Conservation (phyloP, 2,888 invertebrate species). For the Chrysolina oricalcia region DNA sequence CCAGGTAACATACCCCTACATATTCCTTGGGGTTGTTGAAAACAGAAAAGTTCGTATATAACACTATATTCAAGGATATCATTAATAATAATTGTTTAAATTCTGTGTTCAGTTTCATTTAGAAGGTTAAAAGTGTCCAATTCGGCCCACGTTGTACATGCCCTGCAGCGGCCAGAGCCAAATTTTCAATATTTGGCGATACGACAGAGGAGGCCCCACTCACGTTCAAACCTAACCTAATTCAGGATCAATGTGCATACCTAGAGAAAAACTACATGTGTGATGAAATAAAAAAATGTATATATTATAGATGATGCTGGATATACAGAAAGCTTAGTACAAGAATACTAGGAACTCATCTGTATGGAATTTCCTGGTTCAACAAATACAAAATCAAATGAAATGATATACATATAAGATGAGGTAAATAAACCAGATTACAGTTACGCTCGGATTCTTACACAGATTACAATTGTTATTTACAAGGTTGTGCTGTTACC, state of each 20-base stretch:
- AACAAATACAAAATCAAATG: slow-evolving; percentile 38
- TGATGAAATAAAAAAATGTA: slow-evolving; percentile 49
- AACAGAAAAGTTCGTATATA: too few species aligned
- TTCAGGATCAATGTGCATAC: background rate
- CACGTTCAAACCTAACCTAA: too few species aligned
- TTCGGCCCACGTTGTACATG: too few species aligned
- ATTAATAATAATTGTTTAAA: too few species aligned
- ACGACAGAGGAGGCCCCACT: too few species aligned
- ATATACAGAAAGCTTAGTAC: slow-evolving; percentile 52
- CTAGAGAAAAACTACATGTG: slow-evolving; percentile 18
- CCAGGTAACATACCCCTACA: too few species aligned
- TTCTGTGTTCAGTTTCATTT: too few species aligned
- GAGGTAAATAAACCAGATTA: slow-evolving; percentile 48
- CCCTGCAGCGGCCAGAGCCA: too few species aligned
- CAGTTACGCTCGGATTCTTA: slow-evolving; percentile 39
- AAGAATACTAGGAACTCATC: slow-evolving; percentile 52
- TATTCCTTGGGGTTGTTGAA: too few species aligned
- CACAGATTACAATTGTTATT: slow-evolving; percentile 48
- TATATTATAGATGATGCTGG: slow-evolving; percentile 47
- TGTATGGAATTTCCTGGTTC: slow-evolving; percentile 45
- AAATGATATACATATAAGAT: slow-evolving; percentile 39
- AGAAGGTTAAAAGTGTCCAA: too few species aligned
- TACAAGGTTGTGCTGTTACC: slow-evolving; percentile 45
- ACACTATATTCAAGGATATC: too few species aligned
- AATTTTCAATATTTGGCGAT: too few species aligned